Evolutionary conservation across 2,113 vertebrate genomes (phyloP).

Genomic region (Sinocyclocheilus rhinocerous): DNA sequence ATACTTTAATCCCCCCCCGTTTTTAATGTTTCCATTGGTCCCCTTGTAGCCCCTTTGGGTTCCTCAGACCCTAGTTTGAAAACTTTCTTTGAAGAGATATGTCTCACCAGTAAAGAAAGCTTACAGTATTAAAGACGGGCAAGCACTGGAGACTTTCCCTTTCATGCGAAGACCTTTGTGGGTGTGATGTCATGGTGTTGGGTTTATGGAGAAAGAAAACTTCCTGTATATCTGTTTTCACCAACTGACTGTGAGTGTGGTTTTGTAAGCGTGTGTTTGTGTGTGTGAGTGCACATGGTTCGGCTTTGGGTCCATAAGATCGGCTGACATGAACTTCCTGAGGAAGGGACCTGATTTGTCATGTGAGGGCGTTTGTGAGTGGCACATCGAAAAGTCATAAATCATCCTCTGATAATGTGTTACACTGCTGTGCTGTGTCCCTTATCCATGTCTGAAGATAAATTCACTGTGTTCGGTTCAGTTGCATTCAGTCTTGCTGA

Average conservation of each 20-base stretch:
- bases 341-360: slow-evolving; percentile 21
- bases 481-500: background rate
- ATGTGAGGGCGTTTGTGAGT: slow-evolving; percentile 11
- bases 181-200: background rate
- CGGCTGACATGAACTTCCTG: slow-evolving; percentile 32
- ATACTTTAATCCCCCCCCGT: too few species aligned
- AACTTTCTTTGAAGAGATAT: background rate
- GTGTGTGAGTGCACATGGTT: slow-evolving; percentile 6
- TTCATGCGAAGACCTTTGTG: background rate
- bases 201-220: slow-evolving; percentile 20
- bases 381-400: slow-evolving; percentile 16
- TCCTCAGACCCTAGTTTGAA: background rate
- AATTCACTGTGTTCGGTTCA: background rate
- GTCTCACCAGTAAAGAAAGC: background rate
- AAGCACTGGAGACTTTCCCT: slow-evolving; percentile 3
- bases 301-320: slow-evolving; percentile 6
- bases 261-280: too few species aligned
- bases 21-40: background rate
- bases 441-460: too few species aligned
- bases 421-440: background rate
- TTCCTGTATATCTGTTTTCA: slow-evolving; percentile 7
- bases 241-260: background rate
- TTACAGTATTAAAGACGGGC: slow-evolving; percentile 16
- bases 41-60: background rate
- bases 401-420: slow-evolving; percentile 13